A percentile compares a stretch with the other conserved stretches of the same genome.
Evolutionary conservation across 2,797 vertebrate species (phyloP).

Genomic region (Pachyuromys duprasi): DNA sequence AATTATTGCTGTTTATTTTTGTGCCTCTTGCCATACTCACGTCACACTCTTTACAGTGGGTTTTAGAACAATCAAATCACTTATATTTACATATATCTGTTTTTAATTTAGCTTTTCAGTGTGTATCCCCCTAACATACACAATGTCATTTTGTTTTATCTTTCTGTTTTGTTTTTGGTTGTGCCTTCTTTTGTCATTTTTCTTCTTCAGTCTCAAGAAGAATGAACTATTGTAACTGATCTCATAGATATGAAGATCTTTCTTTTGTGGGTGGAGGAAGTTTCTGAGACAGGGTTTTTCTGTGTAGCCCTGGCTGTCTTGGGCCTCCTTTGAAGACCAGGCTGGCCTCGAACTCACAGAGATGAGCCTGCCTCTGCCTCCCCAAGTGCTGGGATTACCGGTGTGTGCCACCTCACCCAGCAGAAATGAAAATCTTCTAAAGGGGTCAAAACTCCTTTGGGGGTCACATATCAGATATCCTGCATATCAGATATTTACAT

Average conservation of each 20-base stretch:
- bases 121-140: neutral
- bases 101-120: slow-evolving; percentile 32
- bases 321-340: too few relatives aligned
- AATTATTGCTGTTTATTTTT: slow-evolving; percentile 79
- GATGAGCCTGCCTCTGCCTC: too few relatives aligned
- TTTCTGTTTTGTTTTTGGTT: neutral
- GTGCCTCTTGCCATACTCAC: slow-evolving; percentile 52
- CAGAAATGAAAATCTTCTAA: too few relatives aligned
- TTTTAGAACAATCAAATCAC: neutral
- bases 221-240: slow-evolving; percentile 14
- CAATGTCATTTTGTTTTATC: neutral
- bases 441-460: neutral
- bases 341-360: too few relatives aligned
- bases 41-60: slow-evolving; percentile 66
- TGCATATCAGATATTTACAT: neutral
- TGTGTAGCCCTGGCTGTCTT: too few relatives aligned
- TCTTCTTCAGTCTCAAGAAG: slow-evolving; percentile 73
- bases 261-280: too few relatives aligned
- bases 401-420: too few relatives aligned
- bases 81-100: slow-evolving; percentile 1
- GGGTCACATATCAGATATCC: neutral
- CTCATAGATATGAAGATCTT: neutral
- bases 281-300: too few relatives aligned
- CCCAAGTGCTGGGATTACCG: too few relatives aligned
- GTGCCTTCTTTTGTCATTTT: slow-evolving; percentile 61